Evolutionary conservation across 2,888 invertebrate genomes (phyloP), one percentile per base, ranked within the genome.

Genomic region (Cantharis nigra): DNA sequence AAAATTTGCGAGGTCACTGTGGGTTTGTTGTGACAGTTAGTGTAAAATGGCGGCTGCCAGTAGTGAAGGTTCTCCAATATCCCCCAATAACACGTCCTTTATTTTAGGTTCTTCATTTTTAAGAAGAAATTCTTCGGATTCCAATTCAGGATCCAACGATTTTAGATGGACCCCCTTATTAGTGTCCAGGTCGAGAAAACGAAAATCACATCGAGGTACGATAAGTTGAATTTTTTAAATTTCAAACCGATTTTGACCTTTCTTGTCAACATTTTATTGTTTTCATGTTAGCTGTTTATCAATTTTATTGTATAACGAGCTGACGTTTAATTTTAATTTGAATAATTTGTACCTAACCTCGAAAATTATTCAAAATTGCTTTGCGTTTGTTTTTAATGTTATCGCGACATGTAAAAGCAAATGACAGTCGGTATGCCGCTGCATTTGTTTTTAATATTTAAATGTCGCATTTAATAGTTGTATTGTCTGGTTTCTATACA

Each of bases 111-210:
- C 81, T 23, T 67, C 74, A 63, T 75, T 77, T 69, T 72, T 78
- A 23, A 85, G 85, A 78, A 83, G 88, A 85, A 89, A 85, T 84
- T 86, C 88, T 75, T 90, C 91, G 71, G 88, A 90, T 84, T 92
- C 92, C 26, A 91, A 92, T 63, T 86, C 90, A 76, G 89, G 90
- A 73, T 92, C 92, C n/a, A 87, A 89, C 81, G 91, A 91, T 80
- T 90, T 87, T 78, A 86, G 85, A 79, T 88, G 88, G 88, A 85
- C 86, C n/a, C 83, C 83, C 72, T 80, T 88, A 70, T 81, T 89
- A 64, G 83, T 87, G 63, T 87, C 87, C 11, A 82, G 78, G 72
- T 80, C 83, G 16, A 81, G 78, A 69, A 83, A 80, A 62, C 78
- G 81, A 78, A 84, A 82, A 80, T 70, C 72, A 14, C 67, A 70